Percentiles rank a stretch among this genome's conserved stretches.
phyloP scores from a whole-genome alignment of 1,140 invertebrate species.

The Tetranychus cinnabarinus region DNA sequence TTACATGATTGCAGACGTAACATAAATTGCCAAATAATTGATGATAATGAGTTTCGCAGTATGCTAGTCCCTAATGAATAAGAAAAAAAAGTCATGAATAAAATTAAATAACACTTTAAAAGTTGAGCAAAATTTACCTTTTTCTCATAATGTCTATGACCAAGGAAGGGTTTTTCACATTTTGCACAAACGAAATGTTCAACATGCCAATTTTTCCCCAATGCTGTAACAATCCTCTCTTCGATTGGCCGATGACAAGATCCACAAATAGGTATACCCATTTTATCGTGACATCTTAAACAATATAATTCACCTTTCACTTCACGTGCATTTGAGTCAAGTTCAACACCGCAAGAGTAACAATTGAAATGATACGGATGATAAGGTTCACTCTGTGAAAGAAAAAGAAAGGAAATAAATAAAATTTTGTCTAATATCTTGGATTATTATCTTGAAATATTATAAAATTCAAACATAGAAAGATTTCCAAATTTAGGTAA shows the following conservation, averaged over 20 bases:
- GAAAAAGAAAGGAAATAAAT: not conserved
- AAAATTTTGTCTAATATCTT: too few relatives aligned
- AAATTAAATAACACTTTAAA: not conserved
- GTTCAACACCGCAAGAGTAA: constrained; percentile 34
- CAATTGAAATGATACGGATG: constrained; percentile 99
- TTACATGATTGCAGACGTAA: constrained; percentile 95
- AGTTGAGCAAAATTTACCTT: constrained; percentile 27
- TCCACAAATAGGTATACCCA: constrained; percentile 86
- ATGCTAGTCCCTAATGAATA: constrained; percentile 51
- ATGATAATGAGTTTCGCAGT: constrained; percentile 98
- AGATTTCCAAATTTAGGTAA: too few relatives aligned
- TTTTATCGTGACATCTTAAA: constrained; percentile 92
- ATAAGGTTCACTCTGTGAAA: constrained; percentile 40
- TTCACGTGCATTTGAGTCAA: constrained; percentile 66
- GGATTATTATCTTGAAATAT: not conserved
- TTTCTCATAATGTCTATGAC: constrained; percentile 95
- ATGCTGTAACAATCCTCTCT: constrained; percentile 79
- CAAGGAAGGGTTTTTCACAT: constrained; percentile 97
- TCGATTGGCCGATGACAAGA: constrained; percentile 88
- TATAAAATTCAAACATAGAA: too few relatives aligned
- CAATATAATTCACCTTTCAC: constrained; percentile 90
- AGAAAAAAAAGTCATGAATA: not conserved
- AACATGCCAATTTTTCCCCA: constrained; percentile 99
- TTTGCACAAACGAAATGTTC: constrained; percentile 61
- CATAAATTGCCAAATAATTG: constrained; percentile 95